Percentiles rank a stretch among this genome's conserved stretches.
Evolutionary conservation across 2,797 vertebrate species (phyloP).

Genomic region (Diglossa cyanea): DNA sequence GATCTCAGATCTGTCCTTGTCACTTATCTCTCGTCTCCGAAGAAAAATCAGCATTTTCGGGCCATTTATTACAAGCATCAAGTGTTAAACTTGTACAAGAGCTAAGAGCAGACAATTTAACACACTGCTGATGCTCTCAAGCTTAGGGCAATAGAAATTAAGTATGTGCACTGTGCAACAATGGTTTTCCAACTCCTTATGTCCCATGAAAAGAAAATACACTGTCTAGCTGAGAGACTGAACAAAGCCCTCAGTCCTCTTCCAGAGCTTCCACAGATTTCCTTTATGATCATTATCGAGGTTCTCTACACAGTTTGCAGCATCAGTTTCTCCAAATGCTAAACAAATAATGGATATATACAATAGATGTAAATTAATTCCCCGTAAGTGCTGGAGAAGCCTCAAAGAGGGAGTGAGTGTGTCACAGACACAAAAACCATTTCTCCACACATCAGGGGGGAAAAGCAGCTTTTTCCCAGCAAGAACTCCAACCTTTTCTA

Average conservation of each 20-base stretch:
- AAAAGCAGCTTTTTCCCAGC: neutral
- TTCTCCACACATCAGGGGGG: neutral
- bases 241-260: neutral
- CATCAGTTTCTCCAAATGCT: neutral
- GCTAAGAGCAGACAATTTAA: conserved; percentile 2
- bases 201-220: neutral
- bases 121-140: neutral
- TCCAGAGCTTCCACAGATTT: neutral
- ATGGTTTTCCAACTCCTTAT: neutral
- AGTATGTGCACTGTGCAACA: neutral
- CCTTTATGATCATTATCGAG: neutral
- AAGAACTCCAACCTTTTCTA: neutral
- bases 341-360: neutral
- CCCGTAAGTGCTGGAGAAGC: neutral
- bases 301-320: neutral
- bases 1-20: conserved; percentile 19
- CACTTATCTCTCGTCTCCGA: conserved; percentile 11
- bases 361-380: neutral
- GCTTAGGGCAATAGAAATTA: conserved; percentile 9
- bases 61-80: conserved; percentile 45
- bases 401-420: neutral
- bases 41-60: conserved; percentile 38
- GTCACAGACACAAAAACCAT: neutral
- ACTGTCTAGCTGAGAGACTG: neutral
- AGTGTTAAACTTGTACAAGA: conserved; percentile 6